Evolutionary conservation across 1,140 invertebrate genomes (phyloP).

Genomic region (Aphelinus certus): DNA sequence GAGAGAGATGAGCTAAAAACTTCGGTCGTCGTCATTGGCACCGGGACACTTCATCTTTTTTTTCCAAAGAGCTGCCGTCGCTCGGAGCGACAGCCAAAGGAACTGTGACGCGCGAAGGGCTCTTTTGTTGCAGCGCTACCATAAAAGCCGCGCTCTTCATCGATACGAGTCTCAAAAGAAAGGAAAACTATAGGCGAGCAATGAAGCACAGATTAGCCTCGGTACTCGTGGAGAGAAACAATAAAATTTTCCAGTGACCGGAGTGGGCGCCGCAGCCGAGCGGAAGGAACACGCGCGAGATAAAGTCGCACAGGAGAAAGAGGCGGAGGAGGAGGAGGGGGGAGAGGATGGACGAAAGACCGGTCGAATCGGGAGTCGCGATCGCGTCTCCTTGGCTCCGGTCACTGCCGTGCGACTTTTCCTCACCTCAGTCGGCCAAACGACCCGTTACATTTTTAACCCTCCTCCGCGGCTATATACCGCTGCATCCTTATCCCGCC

Average conservation of each 20-base stretch:
- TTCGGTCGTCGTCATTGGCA: too few relatives aligned
- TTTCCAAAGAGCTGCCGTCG: too few relatives aligned
- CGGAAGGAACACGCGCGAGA: conserved; percentile 35
- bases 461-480: background rate
- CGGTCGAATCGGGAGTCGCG: conserved; percentile 38
- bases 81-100: too few relatives aligned
- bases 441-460: conserved; percentile 56
- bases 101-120: too few relatives aligned
- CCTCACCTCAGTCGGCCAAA: conserved; percentile 57
- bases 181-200: background rate
- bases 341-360: conserved; percentile 35
- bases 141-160: too few relatives aligned
- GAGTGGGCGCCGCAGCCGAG: conserved; percentile 40
- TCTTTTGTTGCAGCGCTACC: too few relatives aligned
- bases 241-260: conserved; percentile 28
- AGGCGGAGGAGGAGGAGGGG: background rate
- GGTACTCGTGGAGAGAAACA: background rate
- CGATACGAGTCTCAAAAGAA: too few relatives aligned
- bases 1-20: too few relatives aligned
- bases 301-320: conserved; percentile 5
- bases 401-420: conserved; percentile 60
- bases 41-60: too few relatives aligned
- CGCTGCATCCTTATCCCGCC: background rate
- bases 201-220: conserved; percentile 12
- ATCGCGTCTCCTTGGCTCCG: conserved; percentile 55